These are phyloP conservation scores for Thaumatotibia leucotreta DNA, from an alignment of 1,140 invertebrate species.

Conservation along the genomic window DNA sequence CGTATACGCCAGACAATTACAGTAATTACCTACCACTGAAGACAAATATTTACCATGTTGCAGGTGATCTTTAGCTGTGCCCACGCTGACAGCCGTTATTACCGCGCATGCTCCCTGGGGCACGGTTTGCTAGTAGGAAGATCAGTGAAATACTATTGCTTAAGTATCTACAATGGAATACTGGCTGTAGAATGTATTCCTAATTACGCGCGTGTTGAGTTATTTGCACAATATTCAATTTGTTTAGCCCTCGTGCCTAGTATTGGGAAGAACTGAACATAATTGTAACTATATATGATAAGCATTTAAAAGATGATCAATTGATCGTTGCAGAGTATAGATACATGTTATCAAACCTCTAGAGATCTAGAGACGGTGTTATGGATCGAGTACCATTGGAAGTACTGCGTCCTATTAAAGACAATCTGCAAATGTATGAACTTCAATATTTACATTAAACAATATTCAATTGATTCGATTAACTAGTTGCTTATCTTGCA, in stretches of 20 bases:
- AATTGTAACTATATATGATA: no score
- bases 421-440: no score
- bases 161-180: neutral
- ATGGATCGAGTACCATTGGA: no score
- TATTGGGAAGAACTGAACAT: no score
- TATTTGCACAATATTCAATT: neutral
- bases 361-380: no score
- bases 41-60: conserved; percentile 69
- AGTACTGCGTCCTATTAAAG: no score
- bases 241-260: neutral
- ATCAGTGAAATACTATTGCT: conserved; percentile 4
- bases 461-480: neutral
- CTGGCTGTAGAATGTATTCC: neutral
- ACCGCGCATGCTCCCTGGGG: conserved; percentile 43
- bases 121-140: conserved; percentile 25
- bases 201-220: neutral
- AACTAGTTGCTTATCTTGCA: neutral
- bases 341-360: no score
- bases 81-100: conserved; percentile 58
- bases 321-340: no score
- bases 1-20: conserved; percentile 33
- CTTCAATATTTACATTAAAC: neutral
- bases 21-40: conserved; percentile 57
- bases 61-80: conserved; percentile 56
- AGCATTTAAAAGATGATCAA: no score